These are phyloP conservation scores for Podarcis siculus DNA, from an alignment of 2,797 vertebrate genomes.

Conservation along the genomic window DNA sequence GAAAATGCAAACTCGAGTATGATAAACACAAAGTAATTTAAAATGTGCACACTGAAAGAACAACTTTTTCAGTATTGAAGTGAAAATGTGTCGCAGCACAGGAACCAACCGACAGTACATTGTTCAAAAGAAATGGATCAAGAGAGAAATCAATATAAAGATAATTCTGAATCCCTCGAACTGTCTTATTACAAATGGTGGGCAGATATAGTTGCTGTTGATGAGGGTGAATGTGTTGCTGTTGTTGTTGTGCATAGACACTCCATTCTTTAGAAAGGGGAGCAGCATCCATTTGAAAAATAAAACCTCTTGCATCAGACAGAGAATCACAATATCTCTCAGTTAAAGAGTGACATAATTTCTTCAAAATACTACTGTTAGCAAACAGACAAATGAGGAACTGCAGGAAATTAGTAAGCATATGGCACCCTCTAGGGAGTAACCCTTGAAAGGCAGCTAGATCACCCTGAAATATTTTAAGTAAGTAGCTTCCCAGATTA, in stretches of 20 bases:
- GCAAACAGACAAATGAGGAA: background rate
- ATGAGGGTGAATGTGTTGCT: background rate
- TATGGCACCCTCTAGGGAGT: slow-evolving; percentile 80
- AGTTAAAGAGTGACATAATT: background rate
- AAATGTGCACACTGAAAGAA: background rate
- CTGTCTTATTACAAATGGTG: fast-evolving
- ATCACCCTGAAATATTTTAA: background rate
- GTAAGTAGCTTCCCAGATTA: background rate
- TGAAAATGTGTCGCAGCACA: background rate
- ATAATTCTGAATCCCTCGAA: background rate
- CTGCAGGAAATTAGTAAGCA: slow-evolving; percentile 42
- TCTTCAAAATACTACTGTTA: background rate
- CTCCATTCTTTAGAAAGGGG: background rate
- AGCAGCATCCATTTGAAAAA: background rate
- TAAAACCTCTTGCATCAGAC: background rate
- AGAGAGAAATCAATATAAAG: background rate
- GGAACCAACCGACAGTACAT: background rate
- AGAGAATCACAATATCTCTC: background rate
- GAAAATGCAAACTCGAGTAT: background rate
- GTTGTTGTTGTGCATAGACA: background rate
- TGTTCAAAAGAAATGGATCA: background rate
- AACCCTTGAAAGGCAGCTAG: slow-evolving; percentile 46
- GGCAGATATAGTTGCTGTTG: background rate
- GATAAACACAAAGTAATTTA: background rate
- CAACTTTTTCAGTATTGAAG: background rate